A percentile compares a stretch with the other conserved stretches of the same genome.
phyloP scores from a whole-genome alignment of 2,113 vertebrate species.

The Himantopus leucocephalus region DNA sequence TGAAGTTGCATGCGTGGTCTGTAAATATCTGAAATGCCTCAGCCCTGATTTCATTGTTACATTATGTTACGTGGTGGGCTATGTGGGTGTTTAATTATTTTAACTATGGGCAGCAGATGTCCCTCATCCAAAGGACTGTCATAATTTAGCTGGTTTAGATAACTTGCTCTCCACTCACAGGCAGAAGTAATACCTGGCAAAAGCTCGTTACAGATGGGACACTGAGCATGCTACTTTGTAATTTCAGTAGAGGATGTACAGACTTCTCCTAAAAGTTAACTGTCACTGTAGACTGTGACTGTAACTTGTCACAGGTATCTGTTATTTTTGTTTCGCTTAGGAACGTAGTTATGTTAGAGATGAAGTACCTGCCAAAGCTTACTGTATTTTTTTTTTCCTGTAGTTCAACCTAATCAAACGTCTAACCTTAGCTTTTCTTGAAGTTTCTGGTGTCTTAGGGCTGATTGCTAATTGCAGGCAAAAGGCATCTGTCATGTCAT shows the following conservation, averaged over 20 bases:
- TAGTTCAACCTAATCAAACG: not conserved
- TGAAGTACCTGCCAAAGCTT: not conserved
- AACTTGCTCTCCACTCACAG: not conserved
- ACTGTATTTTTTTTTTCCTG: not conserved
- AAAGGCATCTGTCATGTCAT: not conserved
- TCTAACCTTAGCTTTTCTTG: not conserved
- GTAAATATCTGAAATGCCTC: not conserved
- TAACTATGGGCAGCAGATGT: not conserved
- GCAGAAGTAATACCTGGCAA: not conserved
- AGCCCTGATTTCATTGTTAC: not conserved
- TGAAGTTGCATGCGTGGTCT: fast-evolving
- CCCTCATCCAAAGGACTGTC: not conserved
- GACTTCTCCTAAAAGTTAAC: not conserved
- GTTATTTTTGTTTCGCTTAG: not conserved
- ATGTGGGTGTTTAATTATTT: not conserved
- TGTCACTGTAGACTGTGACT: not conserved
- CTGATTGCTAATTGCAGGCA: not conserved
- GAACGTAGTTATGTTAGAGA: not conserved
- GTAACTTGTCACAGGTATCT: not conserved
- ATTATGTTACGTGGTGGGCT: not conserved
- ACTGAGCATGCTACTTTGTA: fast-evolving
- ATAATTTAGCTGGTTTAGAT: not conserved
- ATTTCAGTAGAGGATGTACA: not conserved
- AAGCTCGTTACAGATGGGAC: fast-evolving
- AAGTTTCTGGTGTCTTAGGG: not conserved